A percentile compares a stretch with the other conserved stretches of the same genome.
These are phyloP conservation scores for Lagodon rhomboides DNA, from an alignment of 2,797 vertebrate genomes.

Conservation along the genomic window DNA sequence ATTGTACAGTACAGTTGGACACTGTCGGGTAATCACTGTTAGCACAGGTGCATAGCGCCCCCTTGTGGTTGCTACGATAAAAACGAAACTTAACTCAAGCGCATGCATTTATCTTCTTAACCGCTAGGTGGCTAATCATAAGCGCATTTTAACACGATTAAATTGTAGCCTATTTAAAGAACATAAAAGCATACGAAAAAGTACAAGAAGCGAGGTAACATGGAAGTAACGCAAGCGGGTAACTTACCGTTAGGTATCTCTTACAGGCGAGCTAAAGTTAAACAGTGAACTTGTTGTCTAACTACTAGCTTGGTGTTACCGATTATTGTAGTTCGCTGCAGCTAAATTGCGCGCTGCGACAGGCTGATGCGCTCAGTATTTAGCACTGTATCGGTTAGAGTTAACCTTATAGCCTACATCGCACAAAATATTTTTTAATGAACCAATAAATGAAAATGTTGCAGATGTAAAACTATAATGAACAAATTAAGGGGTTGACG, in stretches of 20 bases:
- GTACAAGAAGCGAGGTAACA: background rate
- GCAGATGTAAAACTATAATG: background rate
- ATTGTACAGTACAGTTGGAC: rapidly evolving
- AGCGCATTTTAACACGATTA: rapidly evolving
- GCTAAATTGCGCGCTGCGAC: no score
- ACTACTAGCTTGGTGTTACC: background rate
- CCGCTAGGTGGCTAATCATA: background rate
- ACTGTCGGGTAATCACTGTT: rapidly evolving
- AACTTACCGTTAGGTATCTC: no score
- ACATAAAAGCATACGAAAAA: background rate
- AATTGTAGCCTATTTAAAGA: background rate
- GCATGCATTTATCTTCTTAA: background rate
- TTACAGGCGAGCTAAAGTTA: background rate
- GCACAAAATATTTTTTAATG: background rate
- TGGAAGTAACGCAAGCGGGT: background rate
- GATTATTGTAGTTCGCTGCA: background rate
- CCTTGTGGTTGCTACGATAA: background rate
- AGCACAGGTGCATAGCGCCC: background rate
- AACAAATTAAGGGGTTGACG: background rate
- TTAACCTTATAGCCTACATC: no score
- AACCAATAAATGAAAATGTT: background rate
- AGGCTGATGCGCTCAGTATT: background rate
- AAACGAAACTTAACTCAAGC: rapidly evolving
- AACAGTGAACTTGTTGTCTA: background rate
- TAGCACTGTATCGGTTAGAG: background rate